phyloP scores from a whole-genome alignment of 2,888 invertebrate species.

The Drosophila stalkeri region DNA sequence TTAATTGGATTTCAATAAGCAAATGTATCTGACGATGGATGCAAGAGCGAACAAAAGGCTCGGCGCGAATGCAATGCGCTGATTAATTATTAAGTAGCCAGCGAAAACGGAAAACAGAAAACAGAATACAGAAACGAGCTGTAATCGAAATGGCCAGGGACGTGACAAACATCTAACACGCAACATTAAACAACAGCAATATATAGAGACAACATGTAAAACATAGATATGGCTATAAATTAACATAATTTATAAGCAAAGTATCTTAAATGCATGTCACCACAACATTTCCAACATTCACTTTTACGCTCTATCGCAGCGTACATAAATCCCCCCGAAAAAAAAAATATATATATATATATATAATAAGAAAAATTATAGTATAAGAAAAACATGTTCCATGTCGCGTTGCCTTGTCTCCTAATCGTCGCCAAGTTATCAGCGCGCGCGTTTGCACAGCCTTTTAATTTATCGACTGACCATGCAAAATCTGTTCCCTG shows the following conservation, averaged over 20 bases:
- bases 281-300: slow-evolving; percentile 77
- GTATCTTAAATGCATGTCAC: slow-evolving; percentile 78
- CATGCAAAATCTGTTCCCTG: slow-evolving; percentile 49
- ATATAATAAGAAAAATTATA: slow-evolving; percentile 26
- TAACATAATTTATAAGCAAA: slow-evolving; percentile 76
- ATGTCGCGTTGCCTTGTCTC: slow-evolving; percentile 40
- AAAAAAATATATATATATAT: slow-evolving; percentile 5
- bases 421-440: slow-evolving; percentile 64
- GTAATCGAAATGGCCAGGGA: slow-evolving; percentile 44
- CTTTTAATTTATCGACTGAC: slow-evolving; percentile 67
- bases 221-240: slow-evolving; percentile 67
- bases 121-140: slow-evolving; percentile 29
- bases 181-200: slow-evolving; percentile 62
- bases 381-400: slow-evolving; percentile 56
- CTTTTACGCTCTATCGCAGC: slow-evolving; percentile 72
- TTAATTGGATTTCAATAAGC: slow-evolving; percentile 70
- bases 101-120: slow-evolving; percentile 18
- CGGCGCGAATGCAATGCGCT: slow-evolving; percentile 30
- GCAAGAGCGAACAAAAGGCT: slow-evolving; percentile 44
- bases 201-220: slow-evolving; percentile 25
- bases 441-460: slow-evolving; percentile 28
- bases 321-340: slow-evolving; percentile 51
- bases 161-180: slow-evolving; percentile 65
- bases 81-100: slow-evolving; percentile 51
- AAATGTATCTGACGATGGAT: slow-evolving; percentile 50